Base-by-base conservation (phyloP, 2,113 vertebrate genomes). In the Hypocryptadius cinnamomeus region DNA sequence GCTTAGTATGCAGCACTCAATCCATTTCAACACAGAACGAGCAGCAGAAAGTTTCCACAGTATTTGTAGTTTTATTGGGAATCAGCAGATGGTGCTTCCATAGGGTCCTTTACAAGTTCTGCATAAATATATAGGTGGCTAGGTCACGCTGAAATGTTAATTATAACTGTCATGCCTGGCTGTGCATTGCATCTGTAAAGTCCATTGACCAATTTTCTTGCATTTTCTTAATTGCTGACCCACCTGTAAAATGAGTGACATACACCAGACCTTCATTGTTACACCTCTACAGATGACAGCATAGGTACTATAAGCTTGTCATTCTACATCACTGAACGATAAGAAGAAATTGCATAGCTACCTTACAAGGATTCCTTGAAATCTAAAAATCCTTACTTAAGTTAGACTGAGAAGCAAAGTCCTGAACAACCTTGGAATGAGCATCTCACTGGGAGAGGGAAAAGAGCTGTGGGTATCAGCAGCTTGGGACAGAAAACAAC, bases 21-120 rank as follows among this genome's bases (percentile, higher is more conserved):
- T 11, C 39, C 54, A 65, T 73, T 92, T 92, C 74, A 94, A 51
- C 59, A 51, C 0, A 87, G 71, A 92, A 92, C 12, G 51, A 89
- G 73, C 42, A 73, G 74, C 42, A 82, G 51, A 89, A 93, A 85
- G 4, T 85, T 94, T 92, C 91, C 78, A 74, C 1, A 0, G 42
- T 19, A 28, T 89, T 79, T 92, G 44, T 39, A 85, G 22, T 92
- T 91, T 94, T 94, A 88, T 57, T 94, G 44, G 33, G 85, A 90
- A 90, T 87, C 60, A 83, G 76, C 44, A 94, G 93, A 91, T 80
- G 56, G 71, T 94, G 54, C 64, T 96, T 91, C 85, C 44, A 64
- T 48, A 85, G 77, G 31, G 44, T 42, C 53, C 33, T 92, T 92
- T 91, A 91, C 47, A 92, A 89, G 71, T 80, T 87, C 59, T 79